Base-by-base conservation (phyloP, 2,113 vertebrate genomes). In the Mormyrus lacerda region DNA sequence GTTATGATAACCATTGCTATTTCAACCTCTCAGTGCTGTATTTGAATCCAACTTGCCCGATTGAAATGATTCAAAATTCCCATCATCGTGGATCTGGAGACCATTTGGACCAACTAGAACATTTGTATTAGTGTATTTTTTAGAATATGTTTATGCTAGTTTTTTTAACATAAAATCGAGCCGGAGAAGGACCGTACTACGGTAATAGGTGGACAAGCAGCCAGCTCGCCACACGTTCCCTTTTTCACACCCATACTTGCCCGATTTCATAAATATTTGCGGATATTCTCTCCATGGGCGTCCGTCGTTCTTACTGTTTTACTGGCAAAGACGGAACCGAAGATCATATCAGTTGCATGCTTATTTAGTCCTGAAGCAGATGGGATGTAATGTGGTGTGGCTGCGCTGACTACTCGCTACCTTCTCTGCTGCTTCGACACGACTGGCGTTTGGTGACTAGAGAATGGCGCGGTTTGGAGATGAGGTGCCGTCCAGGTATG, bases 391-490 rank as follows among this genome's bases (percentile, higher is more conserved):
- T 96, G 96, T 96, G 95, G 96, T 96, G 94, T 95, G 93, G 95
- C 93, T 93, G 93, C 93, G 94, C 93, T 95, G 94, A 95, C 94
- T 93, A 94, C 92, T 94, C 94, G 92, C 94, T 94, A 95, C 95
- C 94, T 95, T 96, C 93, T 94, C 95, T 95, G 95, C 96, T 96
- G 93, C 95, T 95, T 95, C 94, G 95, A 97, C 95, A 96, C 96
- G 95, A 97, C 94, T 96, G 95, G 96, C 94, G 95, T 95, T 96
- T 94, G 96, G 96, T 95, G 96, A 96, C 94, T 93, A 94, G 94
- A 97, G 96, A 95, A 98, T 98, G 97, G 97, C 97, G 94, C 97
- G 97, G 92, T 97, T 98, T 92, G 97, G 95, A 95, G 96, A 98
- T 91, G 97, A 98, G 93, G 95, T 96, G 90, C 97, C 96, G 95